A percentile compares a stretch with the other conserved stretches of the same genome.
These are phyloP conservation scores for Athripsodes cinereus DNA, from an alignment of 2,888 invertebrate genomes.

Conservation along the genomic window DNA sequence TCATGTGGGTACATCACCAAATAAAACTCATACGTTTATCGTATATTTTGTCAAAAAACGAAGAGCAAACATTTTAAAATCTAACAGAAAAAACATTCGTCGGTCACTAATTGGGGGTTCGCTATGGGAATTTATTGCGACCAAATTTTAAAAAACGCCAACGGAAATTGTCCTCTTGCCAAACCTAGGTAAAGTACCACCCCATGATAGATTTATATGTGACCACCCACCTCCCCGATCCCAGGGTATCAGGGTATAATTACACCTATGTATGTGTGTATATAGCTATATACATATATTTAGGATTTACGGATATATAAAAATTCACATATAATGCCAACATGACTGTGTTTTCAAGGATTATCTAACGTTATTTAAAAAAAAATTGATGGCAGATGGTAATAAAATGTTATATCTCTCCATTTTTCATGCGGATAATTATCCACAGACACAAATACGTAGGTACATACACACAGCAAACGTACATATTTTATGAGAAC, in stretches of 20 bases:
- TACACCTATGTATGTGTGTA: background rate
- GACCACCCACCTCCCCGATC: background rate
- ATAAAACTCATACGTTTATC: background rate
- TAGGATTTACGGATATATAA: background rate
- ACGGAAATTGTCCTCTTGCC: slow-evolving; percentile 9
- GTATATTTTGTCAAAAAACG: background rate
- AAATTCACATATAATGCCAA: background rate
- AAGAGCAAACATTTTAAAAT: slow-evolving; percentile 9
- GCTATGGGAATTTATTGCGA: slow-evolving; percentile 15
- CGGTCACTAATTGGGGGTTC: slow-evolving; percentile 14
- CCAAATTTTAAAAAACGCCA: slow-evolving; percentile 14
- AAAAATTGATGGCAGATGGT: no score
- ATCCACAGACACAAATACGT: no score
- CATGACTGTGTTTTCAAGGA: background rate
- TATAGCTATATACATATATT: background rate
- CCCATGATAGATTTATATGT: slow-evolving; percentile 3
- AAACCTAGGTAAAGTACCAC: slow-evolving; percentile 4
- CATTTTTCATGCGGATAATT: background rate
- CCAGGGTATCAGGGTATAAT: background rate
- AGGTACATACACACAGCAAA: no score
- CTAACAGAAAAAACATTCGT: slow-evolving; percentile 9
- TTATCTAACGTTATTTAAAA: background rate
- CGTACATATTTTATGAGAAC: no score
- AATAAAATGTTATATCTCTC: background rate
- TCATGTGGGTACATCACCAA: background rate